These are phyloP conservation scores for Epicauta chinensis DNA, from an alignment of 1,140 invertebrate genomes.

Conservation along the genomic window DNA sequence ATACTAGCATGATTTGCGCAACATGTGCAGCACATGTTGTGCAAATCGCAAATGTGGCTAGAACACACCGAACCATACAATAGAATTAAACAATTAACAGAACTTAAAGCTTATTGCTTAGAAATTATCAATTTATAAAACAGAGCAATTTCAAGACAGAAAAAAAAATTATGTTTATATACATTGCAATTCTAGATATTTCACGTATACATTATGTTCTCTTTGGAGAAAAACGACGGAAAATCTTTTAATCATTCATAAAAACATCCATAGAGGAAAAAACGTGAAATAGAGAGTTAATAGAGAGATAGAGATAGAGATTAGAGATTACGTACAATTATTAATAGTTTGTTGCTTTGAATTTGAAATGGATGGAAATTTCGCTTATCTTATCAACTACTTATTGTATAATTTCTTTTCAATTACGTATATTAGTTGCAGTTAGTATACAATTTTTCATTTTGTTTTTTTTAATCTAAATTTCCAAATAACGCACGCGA, in stretches of 20 bases:
- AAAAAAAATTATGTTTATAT: conserved; percentile 6
- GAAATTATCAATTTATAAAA: too few relatives aligned
- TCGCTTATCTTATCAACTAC: conserved; percentile 30
- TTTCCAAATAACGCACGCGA: too few relatives aligned
- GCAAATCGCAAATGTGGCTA: too few relatives aligned
- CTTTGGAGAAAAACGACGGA: background rate
- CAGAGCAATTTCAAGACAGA: background rate
- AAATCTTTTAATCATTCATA: too few relatives aligned
- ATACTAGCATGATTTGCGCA: too few relatives aligned
- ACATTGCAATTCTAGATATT: conserved; percentile 6
- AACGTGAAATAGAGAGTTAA: too few relatives aligned
- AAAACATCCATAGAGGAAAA: too few relatives aligned
- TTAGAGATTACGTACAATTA: conserved; percentile 18
- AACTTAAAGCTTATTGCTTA: too few relatives aligned
- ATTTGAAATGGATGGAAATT: conserved; percentile 34
- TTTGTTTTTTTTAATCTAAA: conserved; percentile 4
- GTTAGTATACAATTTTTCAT: conserved; percentile 36
- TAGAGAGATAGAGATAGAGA: too few relatives aligned
- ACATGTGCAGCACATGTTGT: too few relatives aligned
- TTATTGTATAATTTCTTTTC: conserved; percentile 42
- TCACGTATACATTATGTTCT: background rate
- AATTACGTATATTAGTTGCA: conserved; percentile 42
- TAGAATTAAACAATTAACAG: too few relatives aligned
- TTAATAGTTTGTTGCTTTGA: conserved; percentile 18
- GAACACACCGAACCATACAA: too few relatives aligned